Evolutionary conservation across 2,888 invertebrate species (phyloP), one percentile per base, ranked within the genome.

Genomic region (Iphiclides podalirius): DNA sequence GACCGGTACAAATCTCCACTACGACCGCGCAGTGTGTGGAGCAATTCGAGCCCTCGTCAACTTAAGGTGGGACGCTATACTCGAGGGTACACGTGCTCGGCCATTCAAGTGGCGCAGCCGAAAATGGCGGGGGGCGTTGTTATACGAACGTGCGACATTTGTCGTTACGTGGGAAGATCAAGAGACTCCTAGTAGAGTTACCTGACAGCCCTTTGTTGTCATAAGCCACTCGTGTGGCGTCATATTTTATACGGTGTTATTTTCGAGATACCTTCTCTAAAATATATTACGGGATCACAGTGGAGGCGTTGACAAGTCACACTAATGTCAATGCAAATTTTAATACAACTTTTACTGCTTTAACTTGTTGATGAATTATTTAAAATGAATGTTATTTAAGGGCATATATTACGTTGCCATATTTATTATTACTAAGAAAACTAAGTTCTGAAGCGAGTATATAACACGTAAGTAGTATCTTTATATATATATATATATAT

Each of bases 1-100:
- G n/a, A n/a, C n/a, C n/a, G 38, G 67, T 64, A 66, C 66, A 74
- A 79, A 79, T 75, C 77, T 71, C 67, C 63, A 77, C 78, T 76
- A 76, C 78, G 75, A 71, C 65, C 57, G 53, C 51, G 60, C 31
- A 12, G n/a, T 11, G 31, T n/a, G 12, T 1, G 31, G n/a, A n/a
- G n/a, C 64, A 72, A 75, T 76, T 75, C 72, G 65, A 61, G 62
- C 58, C 61, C 66, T 70, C 68, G 67, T 68, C 70, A 66, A 61
- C 59, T 60, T 49, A 54, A 66, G 66, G 67, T 72, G 73, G 67
- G 64, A 63, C 49, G 58, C 55, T 64, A 55, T 59, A 54, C 11
- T 31, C 6, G 59, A 69, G 70, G 70, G 67, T 66, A 66, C 66
- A 64, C 55, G 67, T 63, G 59, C 66, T 66, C 61, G 62, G 52